Base-by-base conservation (phyloP, 2,797 vertebrate species). In the Aldrovandia affinis region DNA sequence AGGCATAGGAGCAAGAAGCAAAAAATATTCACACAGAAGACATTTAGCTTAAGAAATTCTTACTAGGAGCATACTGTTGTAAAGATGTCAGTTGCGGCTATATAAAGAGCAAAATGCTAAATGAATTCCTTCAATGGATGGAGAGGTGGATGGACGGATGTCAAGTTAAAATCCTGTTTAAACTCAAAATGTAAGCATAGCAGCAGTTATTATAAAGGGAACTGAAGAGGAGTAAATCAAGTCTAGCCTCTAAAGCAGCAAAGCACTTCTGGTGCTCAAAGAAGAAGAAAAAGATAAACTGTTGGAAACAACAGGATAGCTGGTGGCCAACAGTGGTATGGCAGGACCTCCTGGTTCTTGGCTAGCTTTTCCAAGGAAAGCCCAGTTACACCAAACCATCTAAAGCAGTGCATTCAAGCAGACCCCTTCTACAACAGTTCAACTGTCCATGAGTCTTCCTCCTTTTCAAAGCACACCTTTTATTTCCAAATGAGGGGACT, bases 91-190 rank as follows among this genome's bases (percentile, higher is more conserved):
- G 33, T 39, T 73, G 68, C 1, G 39, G 73, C 84, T n/a, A 83
- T 82, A 79, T 8, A 20, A 39, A 86, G 63, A 89, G 68, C 91
- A 91, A 88, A 91, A 92, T 92, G 89, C 84, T 36, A 70, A 15
- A 70, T 18, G 18, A 4, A 7, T 33, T 39, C 20, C 1, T 39
- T 22, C 36, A 42, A 30, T 2, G 47, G 47, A 50, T 50, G 47
- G 12, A 50, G n/a, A n/a, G n/a, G n/a, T n/a, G 25, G 3, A 61
- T 61, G 57, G 22, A 61, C n/a, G 63, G 28, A 68, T 68, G 28
- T 73, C 36, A 42, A 73, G 87, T 85, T 70, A 84, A 77, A 86
- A 86, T 85, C 81, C 86, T 87, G 44, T 85, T 86, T 68, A 33
- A 73, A n/a, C 20, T 47, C 42, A 47, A 77, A 47, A 87, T 52